Evolutionary conservation across 2,888 invertebrate genomes (phyloP), one percentile per base, ranked within the genome.

Genomic region (Ariolimax columbianus): DNA sequence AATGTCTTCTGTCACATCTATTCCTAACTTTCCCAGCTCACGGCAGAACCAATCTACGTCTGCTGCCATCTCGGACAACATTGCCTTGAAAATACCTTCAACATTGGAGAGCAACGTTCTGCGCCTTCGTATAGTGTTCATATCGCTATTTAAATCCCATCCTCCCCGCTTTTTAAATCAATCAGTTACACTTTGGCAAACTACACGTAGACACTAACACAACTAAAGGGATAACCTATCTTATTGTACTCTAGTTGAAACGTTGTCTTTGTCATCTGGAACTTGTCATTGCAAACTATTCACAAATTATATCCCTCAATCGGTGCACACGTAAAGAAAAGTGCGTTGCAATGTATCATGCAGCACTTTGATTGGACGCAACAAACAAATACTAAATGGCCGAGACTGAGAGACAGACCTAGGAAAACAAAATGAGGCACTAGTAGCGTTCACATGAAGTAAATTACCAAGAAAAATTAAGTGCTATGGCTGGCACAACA

Each of bases 1-100:
- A 88, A 90, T 91, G 70, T 94, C 93, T 84, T 91, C 91, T 11
- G 91, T 91, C 9, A 91, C 91, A 68, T 93, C 93, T 43, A 93
- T 88, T 3, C 91, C 92, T 7, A 93, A 86, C 79, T 91, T 92
- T 59, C 89, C 90, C 30, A 93, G 84, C 82, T 93, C 92, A n/a
- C 82, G 80, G 87, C 93, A 93, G 86, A 93, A 90, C 93, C 93
- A 93, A 43, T 91, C 91, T 4, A 90, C 87, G 77, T 90, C 88
- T 73, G 91, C 91, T 79, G 92, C 91, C 93, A 93, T 93, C 55
- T 90, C 70, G 30, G 51, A 70, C 59, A 70, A 68, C 38, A 47
- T 43, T 36, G 26, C 23, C n/a, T 40, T 40, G 36, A 75, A 23
- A 9, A 55, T 51, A 38, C 43, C 51, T 68, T 55, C 75, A 33